Evolutionary conservation across 1,140 invertebrate species (phyloP).

Genomic region (Drosophila lini): DNA sequence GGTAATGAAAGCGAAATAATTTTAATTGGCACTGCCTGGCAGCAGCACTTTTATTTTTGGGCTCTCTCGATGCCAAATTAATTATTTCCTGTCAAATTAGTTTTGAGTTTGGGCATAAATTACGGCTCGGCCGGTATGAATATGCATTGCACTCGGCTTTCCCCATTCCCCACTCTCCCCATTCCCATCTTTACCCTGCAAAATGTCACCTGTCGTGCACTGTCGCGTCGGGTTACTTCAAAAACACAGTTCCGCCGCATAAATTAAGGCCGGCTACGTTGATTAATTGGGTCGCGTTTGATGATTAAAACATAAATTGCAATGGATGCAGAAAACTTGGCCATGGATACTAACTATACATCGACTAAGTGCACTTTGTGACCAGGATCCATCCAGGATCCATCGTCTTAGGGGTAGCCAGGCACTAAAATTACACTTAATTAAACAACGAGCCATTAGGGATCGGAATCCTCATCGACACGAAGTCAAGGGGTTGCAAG

Average conservation of each 20-base stretch:
- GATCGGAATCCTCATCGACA: slow-evolving; percentile 54
- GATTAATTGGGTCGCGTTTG: slow-evolving; percentile 78
- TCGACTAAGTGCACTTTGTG: slow-evolving; percentile 3
- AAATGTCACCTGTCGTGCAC: slow-evolving; percentile 72
- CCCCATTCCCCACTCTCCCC: background rate
- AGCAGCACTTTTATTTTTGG: slow-evolving; percentile 54
- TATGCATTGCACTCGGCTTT: slow-evolving; percentile 55
- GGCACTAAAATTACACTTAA: slow-evolving; percentile 77
- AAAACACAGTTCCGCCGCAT: slow-evolving; percentile 76
- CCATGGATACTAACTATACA: slow-evolving; percentile 19
- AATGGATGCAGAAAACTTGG: slow-evolving; percentile 56
- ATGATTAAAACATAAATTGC: slow-evolving; percentile 82
- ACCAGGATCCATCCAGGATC: background rate
- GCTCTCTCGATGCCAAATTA: slow-evolving; percentile 65
- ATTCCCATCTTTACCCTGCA: slow-evolving; percentile 4
- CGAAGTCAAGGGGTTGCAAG: slow-evolving; percentile 17
- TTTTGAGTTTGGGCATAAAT: slow-evolving; percentile 71
- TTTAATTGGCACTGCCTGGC: slow-evolving; percentile 69
- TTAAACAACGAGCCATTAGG: slow-evolving; percentile 72
- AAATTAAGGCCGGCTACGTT: slow-evolving; percentile 67
- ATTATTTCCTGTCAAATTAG: slow-evolving; percentile 82
- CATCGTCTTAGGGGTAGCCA: slow-evolving; percentile 43
- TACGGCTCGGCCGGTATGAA: slow-evolving; percentile 52
- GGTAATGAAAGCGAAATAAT: slow-evolving; percentile 83
- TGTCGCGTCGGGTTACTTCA: slow-evolving; percentile 48